A percentile compares a stretch with the other conserved stretches of the same genome.
Conservation (phyloP, 1,140 invertebrate species). For the Drosophila athabasca region DNA sequence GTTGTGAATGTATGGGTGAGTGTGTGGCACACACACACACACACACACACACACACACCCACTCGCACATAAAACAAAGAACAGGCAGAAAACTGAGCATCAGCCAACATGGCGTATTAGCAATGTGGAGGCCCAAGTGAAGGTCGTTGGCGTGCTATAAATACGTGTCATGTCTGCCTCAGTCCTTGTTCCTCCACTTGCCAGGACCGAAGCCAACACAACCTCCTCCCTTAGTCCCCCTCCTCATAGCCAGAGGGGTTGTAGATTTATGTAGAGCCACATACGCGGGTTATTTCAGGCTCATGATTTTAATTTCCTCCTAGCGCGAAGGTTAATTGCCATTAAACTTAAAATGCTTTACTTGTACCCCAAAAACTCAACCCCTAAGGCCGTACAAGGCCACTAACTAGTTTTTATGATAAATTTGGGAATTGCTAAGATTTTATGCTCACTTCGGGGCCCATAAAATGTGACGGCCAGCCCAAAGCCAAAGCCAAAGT, state of each 20-base stretch:
- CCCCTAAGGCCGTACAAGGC: conserved; percentile 17
- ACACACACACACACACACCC: too few relatives aligned
- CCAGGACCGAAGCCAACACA: conserved; percentile 13
- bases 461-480: conserved; percentile 57
- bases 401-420: conserved; percentile 65
- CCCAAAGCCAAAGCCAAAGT: conserved; percentile 1
- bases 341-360: conserved; percentile 77
- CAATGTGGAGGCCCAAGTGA: conserved; percentile 57
- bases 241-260: background rate
- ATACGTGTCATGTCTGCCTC: conserved; percentile 71
- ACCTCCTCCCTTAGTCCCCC: conserved; percentile 7
- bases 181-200: background rate
- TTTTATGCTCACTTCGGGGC: conserved; percentile 68
- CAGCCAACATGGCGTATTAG: conserved; percentile 72
- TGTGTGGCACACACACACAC: conserved; percentile 4
- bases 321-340: conserved; percentile 71
- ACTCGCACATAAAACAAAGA: conserved; percentile 60
- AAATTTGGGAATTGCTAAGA: conserved; percentile 65
- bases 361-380: conserved; percentile 1
- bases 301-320: conserved; percentile 73
- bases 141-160: conserved; percentile 73
- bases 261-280: conserved; percentile 62
- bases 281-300: conserved; percentile 65
- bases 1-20: conserved; percentile 12
- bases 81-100: conserved; percentile 46